A percentile compares a stretch with the other conserved stretches of the same genome.
Evolutionary conservation across 2,888 invertebrate genomes (phyloP).

Genomic region (Lomographa bimaculata): DNA sequence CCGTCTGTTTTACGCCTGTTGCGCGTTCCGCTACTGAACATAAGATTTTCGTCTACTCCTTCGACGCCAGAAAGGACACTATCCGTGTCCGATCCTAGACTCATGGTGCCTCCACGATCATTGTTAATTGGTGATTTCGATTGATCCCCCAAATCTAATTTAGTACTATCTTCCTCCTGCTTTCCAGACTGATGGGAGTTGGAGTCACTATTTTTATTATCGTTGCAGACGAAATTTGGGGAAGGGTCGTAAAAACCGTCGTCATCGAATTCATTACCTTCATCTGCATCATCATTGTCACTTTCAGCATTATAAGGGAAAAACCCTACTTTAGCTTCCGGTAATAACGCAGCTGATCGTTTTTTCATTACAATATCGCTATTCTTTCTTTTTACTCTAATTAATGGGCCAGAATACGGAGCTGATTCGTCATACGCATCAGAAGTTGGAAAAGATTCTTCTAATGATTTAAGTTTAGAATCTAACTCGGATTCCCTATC

Average conservation of each 20-base stretch:
- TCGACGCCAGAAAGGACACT: constrained; percentile 64
- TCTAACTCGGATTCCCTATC: constrained; percentile 50
- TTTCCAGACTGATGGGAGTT: constrained; percentile 25
- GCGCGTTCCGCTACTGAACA: constrained; percentile 56
- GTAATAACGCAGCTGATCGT: constrained; percentile 54
- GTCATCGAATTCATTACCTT: constrained; percentile 77
- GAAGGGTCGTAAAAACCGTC: constrained; percentile 74
- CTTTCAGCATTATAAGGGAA: constrained; percentile 63
- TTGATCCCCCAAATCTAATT: constrained; percentile 15
- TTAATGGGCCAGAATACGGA: constrained; percentile 48
- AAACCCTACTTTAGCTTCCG: constrained; percentile 64
- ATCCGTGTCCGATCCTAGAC: constrained; percentile 68
- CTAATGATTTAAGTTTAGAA: constrained; percentile 60
- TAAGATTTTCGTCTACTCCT: constrained; percentile 69
- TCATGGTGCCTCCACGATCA: constrained; percentile 38
- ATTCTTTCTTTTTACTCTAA: constrained; percentile 70
- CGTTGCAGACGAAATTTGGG: constrained; percentile 48
- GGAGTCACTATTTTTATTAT: constrained; percentile 38
- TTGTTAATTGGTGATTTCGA: constrained; percentile 11
- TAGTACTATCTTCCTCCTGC: constrained; percentile 17
- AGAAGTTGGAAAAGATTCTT: constrained; percentile 70
- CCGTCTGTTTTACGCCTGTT: constrained; percentile 49
- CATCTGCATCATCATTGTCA: constrained; percentile 73
- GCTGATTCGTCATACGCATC: constrained; percentile 51
- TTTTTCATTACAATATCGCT: constrained; percentile 50